Evolutionary conservation across 1,140 invertebrate genomes (phyloP).

Genomic region (Oscheius sp.): DNA sequence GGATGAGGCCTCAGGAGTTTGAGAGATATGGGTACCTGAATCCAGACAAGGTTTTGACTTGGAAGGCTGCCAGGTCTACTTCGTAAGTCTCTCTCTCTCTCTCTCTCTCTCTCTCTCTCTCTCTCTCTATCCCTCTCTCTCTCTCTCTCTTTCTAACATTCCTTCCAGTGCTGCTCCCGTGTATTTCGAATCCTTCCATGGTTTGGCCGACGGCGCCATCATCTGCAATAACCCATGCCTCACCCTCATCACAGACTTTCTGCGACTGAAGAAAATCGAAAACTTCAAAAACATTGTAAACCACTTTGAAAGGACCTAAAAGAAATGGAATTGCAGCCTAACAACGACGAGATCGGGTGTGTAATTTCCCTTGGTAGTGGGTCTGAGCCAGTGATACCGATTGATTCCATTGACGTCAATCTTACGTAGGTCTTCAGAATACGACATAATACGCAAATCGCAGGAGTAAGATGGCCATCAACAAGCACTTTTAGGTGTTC

Average conservation of each 20-base stretch:
- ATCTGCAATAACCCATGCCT: conserved; percentile 33
- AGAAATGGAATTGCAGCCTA: neutral
- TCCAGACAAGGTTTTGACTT: conserved; percentile 20
- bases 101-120: too few species aligned
- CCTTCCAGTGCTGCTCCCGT: conserved; percentile 22
- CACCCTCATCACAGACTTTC: conserved; percentile 25
- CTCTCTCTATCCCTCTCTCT: too few species aligned
- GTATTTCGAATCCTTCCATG: conserved; percentile 26
- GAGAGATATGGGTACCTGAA: conserved; percentile 26
- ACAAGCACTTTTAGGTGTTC: neutral
- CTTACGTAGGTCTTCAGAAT: too few species aligned
- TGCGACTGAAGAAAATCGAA: conserved; percentile 27
- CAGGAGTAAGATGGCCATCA: neutral
- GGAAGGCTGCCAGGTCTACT: conserved; percentile 27
- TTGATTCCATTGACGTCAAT: conserved; percentile 18
- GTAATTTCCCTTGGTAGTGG: conserved; percentile 22
- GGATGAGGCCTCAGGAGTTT: conserved; percentile 11
- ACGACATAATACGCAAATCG: too few species aligned
- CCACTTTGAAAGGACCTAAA: neutral
- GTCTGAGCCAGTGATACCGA: conserved; percentile 12
- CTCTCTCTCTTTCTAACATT: too few species aligned
- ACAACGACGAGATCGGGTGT: conserved; percentile 25
- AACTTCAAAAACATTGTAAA: neutral
- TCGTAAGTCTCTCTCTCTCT: too few species aligned
- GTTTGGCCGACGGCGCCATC: conserved; percentile 20